Conservation (phyloP, 2,797 vertebrate species). For the Sebastes itinus region DNA sequence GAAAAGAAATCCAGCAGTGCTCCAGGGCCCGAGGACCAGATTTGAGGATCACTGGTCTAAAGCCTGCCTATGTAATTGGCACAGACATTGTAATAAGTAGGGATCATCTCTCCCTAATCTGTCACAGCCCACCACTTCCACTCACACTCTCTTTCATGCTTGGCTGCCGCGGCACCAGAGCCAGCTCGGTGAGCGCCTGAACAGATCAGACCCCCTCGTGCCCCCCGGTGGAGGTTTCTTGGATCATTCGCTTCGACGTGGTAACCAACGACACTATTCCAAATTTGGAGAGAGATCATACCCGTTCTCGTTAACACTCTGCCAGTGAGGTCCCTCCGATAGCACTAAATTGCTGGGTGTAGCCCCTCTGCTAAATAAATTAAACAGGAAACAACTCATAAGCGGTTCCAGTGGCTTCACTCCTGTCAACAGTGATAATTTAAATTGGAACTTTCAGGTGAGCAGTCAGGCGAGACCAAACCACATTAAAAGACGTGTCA, state of each 20-base stretch:
- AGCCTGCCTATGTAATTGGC: conserved; percentile 72
- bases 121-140: conserved; percentile 72
- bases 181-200: conserved; percentile 33
- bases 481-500: conserved; percentile 68
- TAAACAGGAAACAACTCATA: conserved; percentile 59
- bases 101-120: conserved; percentile 75
- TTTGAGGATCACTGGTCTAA: conserved; percentile 65
- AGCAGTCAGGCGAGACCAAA: conserved; percentile 61
- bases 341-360: conserved; percentile 48
- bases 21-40: conserved; percentile 54
- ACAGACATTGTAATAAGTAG: conserved; percentile 76
- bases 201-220: conserved; percentile 44
- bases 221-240: conserved; percentile 31
- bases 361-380: conserved; percentile 64
- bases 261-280: conserved; percentile 31
- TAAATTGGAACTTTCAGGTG: conserved; percentile 74
- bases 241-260: conserved; percentile 11
- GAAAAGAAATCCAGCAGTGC: conserved; percentile 53
- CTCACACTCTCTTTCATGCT: conserved; percentile 60
- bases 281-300: conserved; percentile 43
- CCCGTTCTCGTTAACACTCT: conserved; percentile 16
- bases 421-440: conserved; percentile 60
- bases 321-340: conserved; percentile 22
- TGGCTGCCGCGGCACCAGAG: conserved; percentile 43
- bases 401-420: conserved; percentile 47